These are phyloP conservation scores for Andrena bucephala DNA, from an alignment of 2,888 invertebrate genomes.

Conservation along the genomic window DNA sequence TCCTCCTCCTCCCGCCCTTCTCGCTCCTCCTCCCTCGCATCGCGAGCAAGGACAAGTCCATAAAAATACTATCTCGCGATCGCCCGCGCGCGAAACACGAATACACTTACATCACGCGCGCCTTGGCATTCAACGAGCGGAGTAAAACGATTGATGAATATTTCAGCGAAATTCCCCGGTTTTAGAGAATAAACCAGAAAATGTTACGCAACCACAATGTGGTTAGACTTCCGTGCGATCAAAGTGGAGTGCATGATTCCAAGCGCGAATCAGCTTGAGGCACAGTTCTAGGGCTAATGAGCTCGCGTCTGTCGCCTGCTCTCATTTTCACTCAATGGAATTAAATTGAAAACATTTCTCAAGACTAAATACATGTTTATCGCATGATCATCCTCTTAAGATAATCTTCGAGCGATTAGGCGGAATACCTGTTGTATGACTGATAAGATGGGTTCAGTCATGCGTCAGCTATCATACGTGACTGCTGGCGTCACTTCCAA, in stretches of 20 bases:
- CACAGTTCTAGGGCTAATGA: no score
- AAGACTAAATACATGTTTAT: not conserved
- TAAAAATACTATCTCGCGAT: constrained; percentile 28
- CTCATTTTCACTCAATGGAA: no score
- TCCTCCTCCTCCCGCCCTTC: not conserved
- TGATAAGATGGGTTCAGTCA: constrained; percentile 1
- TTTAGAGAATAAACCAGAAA: not conserved
- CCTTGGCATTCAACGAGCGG: not conserved
- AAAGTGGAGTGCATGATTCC: not conserved
- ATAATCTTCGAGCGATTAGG: not conserved
- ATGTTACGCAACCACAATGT: not conserved
- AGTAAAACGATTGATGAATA: not conserved
- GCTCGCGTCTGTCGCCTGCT: no score
- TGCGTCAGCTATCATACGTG: not conserved
- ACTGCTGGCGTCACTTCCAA: not conserved
- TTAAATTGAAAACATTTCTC: no score
- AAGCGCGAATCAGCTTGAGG: no score
- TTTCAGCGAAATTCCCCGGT: not conserved
- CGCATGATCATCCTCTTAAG: not conserved
- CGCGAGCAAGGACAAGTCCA: constrained; percentile 8
- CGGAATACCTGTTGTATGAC: not conserved
- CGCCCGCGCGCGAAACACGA: not conserved
- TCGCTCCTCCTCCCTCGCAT: constrained; percentile 19
- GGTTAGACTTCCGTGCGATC: not conserved
- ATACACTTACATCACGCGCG: not conserved